A percentile compares a stretch with the other conserved stretches of the same genome.
phyloP scores from a whole-genome alignment of 2,888 invertebrate species.

The Drosophila picticornis region DNA sequence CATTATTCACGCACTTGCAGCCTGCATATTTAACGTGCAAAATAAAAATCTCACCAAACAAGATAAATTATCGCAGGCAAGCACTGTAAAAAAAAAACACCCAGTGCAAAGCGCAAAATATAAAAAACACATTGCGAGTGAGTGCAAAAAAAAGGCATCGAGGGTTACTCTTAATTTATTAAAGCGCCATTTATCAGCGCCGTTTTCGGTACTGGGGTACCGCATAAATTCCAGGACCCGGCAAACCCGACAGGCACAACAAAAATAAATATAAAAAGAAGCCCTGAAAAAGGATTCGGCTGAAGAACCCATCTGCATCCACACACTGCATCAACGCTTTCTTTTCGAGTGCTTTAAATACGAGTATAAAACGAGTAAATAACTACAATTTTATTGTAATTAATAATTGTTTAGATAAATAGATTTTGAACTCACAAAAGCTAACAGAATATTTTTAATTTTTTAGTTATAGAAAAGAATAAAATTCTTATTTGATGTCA shows the following conservation, averaged over 20 bases:
- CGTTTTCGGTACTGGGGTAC: constrained; percentile 17
- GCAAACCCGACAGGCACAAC: constrained; percentile 7
- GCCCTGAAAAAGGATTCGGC: constrained; percentile 2
- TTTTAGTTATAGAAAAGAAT: neutral
- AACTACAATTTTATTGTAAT: neutral
- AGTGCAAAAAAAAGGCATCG: constrained; percentile 24
- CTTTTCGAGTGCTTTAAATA: neutral
- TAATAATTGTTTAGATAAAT: neutral
- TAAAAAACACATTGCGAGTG: constrained; percentile 27
- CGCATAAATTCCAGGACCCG: constrained; percentile 68
- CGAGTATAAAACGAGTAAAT: neutral
- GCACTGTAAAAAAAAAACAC: constrained; percentile 18
- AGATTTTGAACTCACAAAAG: neutral
- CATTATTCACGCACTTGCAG: constrained; percentile 77
- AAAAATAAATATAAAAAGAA: constrained; percentile 20
- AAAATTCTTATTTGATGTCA: neutral
- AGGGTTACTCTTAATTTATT: constrained; percentile 78
- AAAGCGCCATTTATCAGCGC: constrained; percentile 77
- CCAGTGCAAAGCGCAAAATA: neutral
- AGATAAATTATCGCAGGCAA: constrained; percentile 75
- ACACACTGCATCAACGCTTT: neutral
- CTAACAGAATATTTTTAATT: neutral
- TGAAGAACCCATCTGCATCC: constrained; percentile 3
- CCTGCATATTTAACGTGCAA: constrained; percentile 72
- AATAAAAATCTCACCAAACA: constrained; percentile 81